Percentiles rank a stretch among this genome's conserved stretches.
Conservation (phyloP, 2,797 vertebrate genomes). For the Mycteria americana region DNA sequence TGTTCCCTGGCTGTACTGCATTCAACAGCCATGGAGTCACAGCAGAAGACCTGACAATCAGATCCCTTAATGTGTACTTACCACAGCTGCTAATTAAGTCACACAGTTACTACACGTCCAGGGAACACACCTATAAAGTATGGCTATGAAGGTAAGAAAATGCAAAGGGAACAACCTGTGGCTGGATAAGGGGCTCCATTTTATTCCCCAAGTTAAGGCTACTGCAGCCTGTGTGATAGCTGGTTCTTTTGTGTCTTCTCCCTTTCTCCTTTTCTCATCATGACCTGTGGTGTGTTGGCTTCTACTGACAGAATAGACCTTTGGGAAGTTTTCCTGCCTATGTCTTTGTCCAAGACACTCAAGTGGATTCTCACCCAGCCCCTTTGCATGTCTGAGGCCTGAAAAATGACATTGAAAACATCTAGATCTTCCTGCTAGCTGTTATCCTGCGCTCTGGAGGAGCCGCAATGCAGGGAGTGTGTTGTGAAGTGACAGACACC, state of each 20-base stretch:
- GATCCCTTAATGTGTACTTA: neutral
- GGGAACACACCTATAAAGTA: neutral
- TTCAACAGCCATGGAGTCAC: neutral
- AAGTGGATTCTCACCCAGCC: neutral
- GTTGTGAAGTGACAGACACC: neutral
- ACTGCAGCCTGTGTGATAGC: neutral
- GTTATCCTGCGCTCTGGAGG: neutral
- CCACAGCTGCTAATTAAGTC: neutral
- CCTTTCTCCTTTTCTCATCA: neutral
- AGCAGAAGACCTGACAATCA: neutral
- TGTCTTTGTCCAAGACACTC: neutral
- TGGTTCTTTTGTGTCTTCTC: neutral
- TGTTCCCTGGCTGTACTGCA: neutral
- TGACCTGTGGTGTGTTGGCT: neutral
- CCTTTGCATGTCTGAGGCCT: neutral
- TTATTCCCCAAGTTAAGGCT: neutral
- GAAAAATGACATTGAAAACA: neutral
- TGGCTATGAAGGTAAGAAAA: neutral
- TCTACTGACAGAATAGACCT: neutral
- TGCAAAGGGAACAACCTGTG: neutral
- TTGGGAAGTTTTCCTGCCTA: neutral
- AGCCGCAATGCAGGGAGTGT: neutral
- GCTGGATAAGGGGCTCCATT: neutral
- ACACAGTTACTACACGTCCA: fast-evolving
- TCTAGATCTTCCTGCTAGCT: neutral